These are phyloP conservation scores for Syrphus vitripennis DNA, from an alignment of 2,888 invertebrate genomes.

Conservation along the genomic window DNA sequence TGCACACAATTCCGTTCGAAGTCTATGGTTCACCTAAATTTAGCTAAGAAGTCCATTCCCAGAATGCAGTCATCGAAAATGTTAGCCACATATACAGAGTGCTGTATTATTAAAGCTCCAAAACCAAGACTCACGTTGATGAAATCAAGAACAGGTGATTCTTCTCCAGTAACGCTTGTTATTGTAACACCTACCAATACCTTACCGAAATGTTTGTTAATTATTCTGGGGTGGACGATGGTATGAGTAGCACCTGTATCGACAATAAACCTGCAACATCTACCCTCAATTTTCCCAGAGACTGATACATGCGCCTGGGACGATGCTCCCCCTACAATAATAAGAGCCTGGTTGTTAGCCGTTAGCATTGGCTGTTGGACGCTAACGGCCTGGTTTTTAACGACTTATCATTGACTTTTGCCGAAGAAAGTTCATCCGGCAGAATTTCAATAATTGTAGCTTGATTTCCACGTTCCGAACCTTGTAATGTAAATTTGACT, in stretches of 20 bases:
- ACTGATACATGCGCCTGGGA: not conserved
- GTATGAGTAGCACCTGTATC: not conserved
- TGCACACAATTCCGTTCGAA: no score
- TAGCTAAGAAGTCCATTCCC: no score
- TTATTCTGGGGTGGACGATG: not conserved
- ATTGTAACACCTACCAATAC: not conserved
- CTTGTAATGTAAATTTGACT: not conserved
- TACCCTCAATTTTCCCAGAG: not conserved
- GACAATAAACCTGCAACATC: not conserved
- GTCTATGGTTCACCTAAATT: no score
- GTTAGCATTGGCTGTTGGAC: conserved; percentile 5
- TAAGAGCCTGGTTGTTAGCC: not conserved
- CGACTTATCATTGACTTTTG: not conserved
- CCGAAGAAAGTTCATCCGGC: not conserved
- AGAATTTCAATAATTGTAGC: not conserved
- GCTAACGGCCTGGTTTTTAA: conserved; percentile 1
- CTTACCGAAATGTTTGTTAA: not conserved
- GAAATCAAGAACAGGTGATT: not conserved
- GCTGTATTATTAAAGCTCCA: no score
- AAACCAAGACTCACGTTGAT: not conserved
- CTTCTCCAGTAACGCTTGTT: not conserved
- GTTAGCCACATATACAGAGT: no score
- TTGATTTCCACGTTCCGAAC: not conserved
- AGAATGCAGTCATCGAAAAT: no score
- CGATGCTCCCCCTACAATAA: not conserved